Percentiles rank a stretch among this genome's conserved stretches.
These are phyloP conservation scores for Teinopalpus imperialis DNA, from an alignment of 2,888 invertebrate species.

Conservation along the genomic window DNA sequence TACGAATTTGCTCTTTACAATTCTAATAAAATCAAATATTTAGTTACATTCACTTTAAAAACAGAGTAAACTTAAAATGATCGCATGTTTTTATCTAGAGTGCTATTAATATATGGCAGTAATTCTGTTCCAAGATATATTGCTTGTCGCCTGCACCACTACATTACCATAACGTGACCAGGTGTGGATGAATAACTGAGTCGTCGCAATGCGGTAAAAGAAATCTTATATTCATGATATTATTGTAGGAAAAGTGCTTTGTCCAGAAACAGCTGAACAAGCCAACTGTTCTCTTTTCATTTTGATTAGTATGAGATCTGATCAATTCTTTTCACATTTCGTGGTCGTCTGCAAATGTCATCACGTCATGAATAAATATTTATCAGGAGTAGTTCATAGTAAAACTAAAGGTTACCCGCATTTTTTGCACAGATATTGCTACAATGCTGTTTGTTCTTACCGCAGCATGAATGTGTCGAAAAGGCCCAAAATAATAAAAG, in stretches of 20 bases:
- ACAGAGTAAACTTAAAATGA: no score
- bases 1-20: no score
- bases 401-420: no score
- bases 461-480: no score
- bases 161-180: slow-evolving; percentile 66
- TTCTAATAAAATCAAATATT: no score
- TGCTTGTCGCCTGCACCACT: slow-evolving; percentile 43
- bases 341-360: slow-evolving; percentile 1
- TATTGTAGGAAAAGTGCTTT: slow-evolving; percentile 41
- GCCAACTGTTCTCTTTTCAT: slow-evolving; percentile 3
- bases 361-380: slow-evolving; percentile 7
- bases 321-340: slow-evolving; percentile 10
- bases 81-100: neutral
- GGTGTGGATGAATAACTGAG: slow-evolving; percentile 75
- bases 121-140: slow-evolving; percentile 35
- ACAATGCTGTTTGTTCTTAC: no score
- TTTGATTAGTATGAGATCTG: neutral
- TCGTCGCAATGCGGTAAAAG: slow-evolving; percentile 75
- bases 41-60: no score
- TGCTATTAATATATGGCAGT: slow-evolving; percentile 12
- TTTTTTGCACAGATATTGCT: no score
- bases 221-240: slow-evolving; percentile 73
- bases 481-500: no score
- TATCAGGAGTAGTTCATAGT: no score
- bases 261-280: slow-evolving; percentile 14